Percentiles rank a stretch among this genome's conserved stretches.
phyloP scores from a whole-genome alignment of 2,113 vertebrate genomes.

The Nycticryphes semicollaris region DNA sequence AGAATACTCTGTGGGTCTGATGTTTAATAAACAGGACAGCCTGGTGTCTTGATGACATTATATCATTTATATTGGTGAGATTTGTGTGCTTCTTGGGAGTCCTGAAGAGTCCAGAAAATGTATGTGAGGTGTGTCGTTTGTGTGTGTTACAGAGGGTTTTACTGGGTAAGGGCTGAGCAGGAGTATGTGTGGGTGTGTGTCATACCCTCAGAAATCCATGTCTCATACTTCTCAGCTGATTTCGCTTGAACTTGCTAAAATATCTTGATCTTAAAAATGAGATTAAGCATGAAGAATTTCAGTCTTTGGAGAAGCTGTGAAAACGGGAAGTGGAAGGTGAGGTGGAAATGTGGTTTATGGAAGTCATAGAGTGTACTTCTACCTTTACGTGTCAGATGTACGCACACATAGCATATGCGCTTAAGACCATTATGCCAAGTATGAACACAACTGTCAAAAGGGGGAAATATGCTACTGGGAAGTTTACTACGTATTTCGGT shows the following conservation, averaged over 20 bases:
- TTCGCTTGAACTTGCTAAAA: neutral
- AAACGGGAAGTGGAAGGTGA: neutral
- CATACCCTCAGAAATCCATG: neutral
- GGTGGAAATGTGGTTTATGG: neutral
- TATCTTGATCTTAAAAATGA: neutral
- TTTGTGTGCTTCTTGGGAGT: neutral
- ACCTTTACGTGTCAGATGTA: neutral
- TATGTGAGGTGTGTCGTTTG: neutral
- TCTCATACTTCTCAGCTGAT: neutral
- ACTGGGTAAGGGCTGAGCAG: neutral
- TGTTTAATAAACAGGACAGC: neutral
- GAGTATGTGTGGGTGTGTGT: too few relatives aligned
- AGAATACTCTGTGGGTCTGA: neutral
- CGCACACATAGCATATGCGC: fast-evolving
- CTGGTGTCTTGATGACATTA: neutral
- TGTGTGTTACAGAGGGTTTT: neutral
- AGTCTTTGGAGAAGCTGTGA: neutral
- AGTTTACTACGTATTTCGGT: neutral
- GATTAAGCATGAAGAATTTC: neutral
- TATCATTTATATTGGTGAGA: neutral
- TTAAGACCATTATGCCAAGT: neutral
- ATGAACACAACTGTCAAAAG: neutral
- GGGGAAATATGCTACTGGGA: neutral
- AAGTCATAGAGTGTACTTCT: neutral
- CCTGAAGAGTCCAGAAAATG: neutral